Evolutionary conservation across 2,888 invertebrate genomes (phyloP).

Genomic region (Epirrhoe tristata): DNA sequence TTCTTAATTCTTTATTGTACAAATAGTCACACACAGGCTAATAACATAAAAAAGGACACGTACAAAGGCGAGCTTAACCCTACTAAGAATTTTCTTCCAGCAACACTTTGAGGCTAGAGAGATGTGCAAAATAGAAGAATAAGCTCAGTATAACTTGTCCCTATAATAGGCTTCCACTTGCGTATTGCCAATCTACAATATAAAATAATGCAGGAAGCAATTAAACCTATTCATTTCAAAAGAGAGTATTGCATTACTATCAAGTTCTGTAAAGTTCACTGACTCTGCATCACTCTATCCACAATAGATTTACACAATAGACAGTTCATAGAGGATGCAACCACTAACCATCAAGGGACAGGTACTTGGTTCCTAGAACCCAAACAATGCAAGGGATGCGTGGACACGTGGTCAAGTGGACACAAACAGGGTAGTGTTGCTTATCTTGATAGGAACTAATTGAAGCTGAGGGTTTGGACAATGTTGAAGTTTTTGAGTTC

Average conservation of each 20-base stretch:
- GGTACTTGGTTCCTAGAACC: slow-evolving; percentile 43
- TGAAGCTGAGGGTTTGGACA: not conserved
- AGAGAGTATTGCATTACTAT: slow-evolving; percentile 2
- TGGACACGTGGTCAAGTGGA: slow-evolving; percentile 33
- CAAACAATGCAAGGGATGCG: slow-evolving; percentile 28
- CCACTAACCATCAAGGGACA: slow-evolving; percentile 36
- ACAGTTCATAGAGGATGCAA: slow-evolving; percentile 37
- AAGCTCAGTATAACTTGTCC: too few species aligned
- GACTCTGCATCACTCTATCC: slow-evolving; percentile 13
- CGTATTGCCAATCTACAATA: not conserved
- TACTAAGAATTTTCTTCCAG: too few species aligned
- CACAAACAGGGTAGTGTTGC: slow-evolving; percentile 8
- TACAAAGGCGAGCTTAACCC: too few species aligned
- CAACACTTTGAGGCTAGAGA: too few species aligned
- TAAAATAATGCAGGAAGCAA: not conserved
- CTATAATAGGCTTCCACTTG: too few species aligned
- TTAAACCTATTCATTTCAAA: not conserved
- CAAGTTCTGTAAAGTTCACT: slow-evolving; percentile 20
- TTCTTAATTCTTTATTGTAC: too few species aligned
- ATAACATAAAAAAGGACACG: too few species aligned
- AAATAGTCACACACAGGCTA: too few species aligned
- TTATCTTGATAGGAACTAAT: slow-evolving; percentile 4
- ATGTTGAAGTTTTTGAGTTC: not conserved
- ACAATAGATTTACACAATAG: slow-evolving; percentile 30
- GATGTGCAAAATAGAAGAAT: too few species aligned